phyloP scores from a whole-genome alignment of 1,140 invertebrate species.

The Reticulitermes speratus region DNA sequence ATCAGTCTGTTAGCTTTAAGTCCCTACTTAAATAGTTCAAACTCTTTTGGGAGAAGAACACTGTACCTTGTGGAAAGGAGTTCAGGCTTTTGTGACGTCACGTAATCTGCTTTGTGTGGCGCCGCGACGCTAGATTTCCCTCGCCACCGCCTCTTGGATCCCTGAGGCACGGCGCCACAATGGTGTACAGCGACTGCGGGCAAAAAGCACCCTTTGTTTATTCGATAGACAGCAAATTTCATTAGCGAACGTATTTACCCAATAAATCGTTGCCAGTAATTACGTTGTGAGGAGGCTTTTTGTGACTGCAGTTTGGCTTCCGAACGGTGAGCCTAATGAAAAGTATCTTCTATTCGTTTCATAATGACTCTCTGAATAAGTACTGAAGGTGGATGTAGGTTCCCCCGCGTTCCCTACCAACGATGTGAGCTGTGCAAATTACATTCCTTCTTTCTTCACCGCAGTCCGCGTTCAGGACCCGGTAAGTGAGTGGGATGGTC shows the following conservation, averaged over 20 bases:
- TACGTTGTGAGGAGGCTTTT: background rate
- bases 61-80: background rate
- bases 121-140: constrained; percentile 15
- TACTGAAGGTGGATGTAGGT: too few species aligned
- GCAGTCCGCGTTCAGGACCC: too few species aligned
- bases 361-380: too few species aligned
- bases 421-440: too few species aligned
- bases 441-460: too few species aligned
- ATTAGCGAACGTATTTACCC: background rate
- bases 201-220: background rate
- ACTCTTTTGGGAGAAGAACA: background rate
- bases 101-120: constrained; percentile 9
- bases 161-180: background rate
- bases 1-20: background rate
- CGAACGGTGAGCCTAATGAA: background rate
- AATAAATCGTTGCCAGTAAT: background rate
- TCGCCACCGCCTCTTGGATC: constrained; percentile 9
- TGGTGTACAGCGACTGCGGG: background rate
- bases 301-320: background rate
- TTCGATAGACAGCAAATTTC: background rate
- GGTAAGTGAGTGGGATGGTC: background rate
- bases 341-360: background rate
- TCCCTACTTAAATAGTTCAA: background rate
- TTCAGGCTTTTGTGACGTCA: background rate
- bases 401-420: too few species aligned